Base-by-base conservation (phyloP, 2,888 invertebrate species). In the Pyrgus malvae region DNA sequence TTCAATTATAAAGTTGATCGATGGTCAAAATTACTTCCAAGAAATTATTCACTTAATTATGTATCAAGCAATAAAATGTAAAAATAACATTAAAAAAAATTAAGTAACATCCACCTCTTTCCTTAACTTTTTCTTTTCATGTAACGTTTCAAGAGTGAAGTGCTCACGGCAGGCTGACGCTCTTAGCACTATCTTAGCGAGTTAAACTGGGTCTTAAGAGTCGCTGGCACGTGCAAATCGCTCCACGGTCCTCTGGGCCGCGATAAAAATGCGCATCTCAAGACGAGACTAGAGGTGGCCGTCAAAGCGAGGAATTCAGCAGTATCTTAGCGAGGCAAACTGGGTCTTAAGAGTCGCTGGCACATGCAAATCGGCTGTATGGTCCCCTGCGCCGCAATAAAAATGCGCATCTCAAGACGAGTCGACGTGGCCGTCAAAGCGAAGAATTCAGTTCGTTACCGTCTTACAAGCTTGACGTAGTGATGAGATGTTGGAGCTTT, bases 361-460 rank as follows among this genome's bases (percentile, higher is more conserved):
- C 51, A 27, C 42, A 44, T 37, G 35, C n/a, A 44, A 44, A 51
- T 51, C 51, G 51, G n/a, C 37, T 51, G 44, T 37, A 51, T 44
- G 51, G 44, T 16, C 17, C 44, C 12, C 25, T 37, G 51, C 21
- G 29, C 14, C 27, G 19, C 21, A 63, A 67, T 70, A 67, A 70
- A 70, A 69, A 66, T 67, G 69, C 64, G 65, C 65, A 68, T 69
- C 67, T 67, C 62, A 65, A 68, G 68, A 70, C 64, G 66, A 71
- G 63, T 66, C 63, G 64, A 68, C 67, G n/a, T n/a, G n/a, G n/a
- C n/a, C n/a, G n/a, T 83, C 80, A 80, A 83, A 85, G 74, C 66
- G 69, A 57, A 69, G 69, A 74, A 78, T 79, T 72, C 78, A 82
- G 79, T 82, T 87, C 86, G 87, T 88, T 87, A 89, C 78, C 78